These are phyloP conservation scores for Timema cristinae DNA, from an alignment of 2,888 invertebrate genomes.

Conservation along the genomic window DNA sequence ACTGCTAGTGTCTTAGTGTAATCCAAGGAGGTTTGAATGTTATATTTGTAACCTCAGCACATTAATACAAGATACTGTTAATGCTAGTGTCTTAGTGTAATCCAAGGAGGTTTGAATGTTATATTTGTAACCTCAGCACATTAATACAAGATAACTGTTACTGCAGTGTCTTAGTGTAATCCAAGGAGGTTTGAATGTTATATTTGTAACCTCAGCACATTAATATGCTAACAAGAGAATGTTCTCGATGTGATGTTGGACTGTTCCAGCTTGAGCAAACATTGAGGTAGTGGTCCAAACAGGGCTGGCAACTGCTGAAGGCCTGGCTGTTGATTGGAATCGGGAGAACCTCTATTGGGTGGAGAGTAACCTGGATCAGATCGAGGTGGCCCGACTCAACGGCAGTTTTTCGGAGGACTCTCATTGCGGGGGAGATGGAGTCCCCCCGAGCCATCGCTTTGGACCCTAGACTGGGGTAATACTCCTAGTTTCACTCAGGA, in stretches of 20 bases:
- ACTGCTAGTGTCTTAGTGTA: too few relatives aligned
- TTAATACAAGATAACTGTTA: too few relatives aligned
- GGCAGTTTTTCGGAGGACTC: slow-evolving; percentile 71
- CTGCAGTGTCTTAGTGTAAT: too few relatives aligned
- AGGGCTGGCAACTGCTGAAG: slow-evolving; percentile 83
- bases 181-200: too few relatives aligned
- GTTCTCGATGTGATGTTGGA: neutral
- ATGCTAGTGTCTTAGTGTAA: too few relatives aligned
- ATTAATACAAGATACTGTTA: too few relatives aligned
- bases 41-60: too few relatives aligned
- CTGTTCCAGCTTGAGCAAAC: slow-evolving; percentile 58
- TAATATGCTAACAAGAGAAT: neutral
- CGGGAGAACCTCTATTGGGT: slow-evolving; percentile 85
- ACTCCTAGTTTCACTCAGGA: too few relatives aligned
- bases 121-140: too few relatives aligned
- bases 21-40: too few relatives aligned
- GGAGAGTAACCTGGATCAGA: slow-evolving; percentile 77
- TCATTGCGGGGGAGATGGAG: slow-evolving; percentile 78
- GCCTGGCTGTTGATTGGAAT: slow-evolving; percentile 85
- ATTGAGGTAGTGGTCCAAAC: slow-evolving; percentile 78
- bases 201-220: too few relatives aligned
- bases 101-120: too few relatives aligned
- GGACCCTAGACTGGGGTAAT: slow-evolving; percentile 68
- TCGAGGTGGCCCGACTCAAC: slow-evolving; percentile 72
- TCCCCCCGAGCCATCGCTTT: slow-evolving; percentile 79